Base-by-base conservation (phyloP, 2,888 invertebrate species). In the Glaucopsyche alexis region DNA sequence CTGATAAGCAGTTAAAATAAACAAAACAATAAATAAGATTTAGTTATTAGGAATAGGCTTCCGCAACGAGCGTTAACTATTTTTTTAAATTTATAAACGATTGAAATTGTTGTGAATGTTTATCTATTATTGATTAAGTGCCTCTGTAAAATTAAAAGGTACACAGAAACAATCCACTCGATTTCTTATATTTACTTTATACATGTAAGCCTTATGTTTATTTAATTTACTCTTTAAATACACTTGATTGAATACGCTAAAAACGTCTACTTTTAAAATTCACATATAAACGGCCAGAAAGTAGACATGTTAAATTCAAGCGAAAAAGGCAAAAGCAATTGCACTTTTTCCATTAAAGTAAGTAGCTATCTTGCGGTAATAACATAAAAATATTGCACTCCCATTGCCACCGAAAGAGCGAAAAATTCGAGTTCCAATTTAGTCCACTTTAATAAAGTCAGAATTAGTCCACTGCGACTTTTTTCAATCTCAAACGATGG, bases 401-500 rank as follows among this genome's bases (percentile, higher is more conserved):
- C 50, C 40, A 55, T 42, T 55, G 50, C 71, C n/a, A 42, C 52
- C n/a, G 29, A 52, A 50, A 52, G 55, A 19, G 55, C 47, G 70
- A 16, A 71, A 55, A 71, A 52, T 55, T 42, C 50, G n/a, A 52
- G 13, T 71, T 52, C 50, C 55, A 71, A 71, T 71, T 71, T 67
- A 42, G 67, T n/a, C 71, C 71, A 71, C 52, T 71, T 55, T 52
- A 40, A 71, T 52, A 52, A 71, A 52, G 71, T 71, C 52, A 14
- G 52, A 71, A 71, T 71, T 55, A 55, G 71, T 71, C 69, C 69
- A 19, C 47, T 65, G 64, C 64, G 64, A 65, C 64, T 49, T 38
- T 71, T 71, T 67, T 47, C 52, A 73, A 73, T 70, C 40, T 66
- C 66, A 76, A 75, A 76, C 70, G 66, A 66, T 74, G 71, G 73